These are phyloP conservation scores for Drosophila pseudoobscura DNA, from an alignment of 1,140 invertebrate genomes.

Conservation along the genomic window DNA sequence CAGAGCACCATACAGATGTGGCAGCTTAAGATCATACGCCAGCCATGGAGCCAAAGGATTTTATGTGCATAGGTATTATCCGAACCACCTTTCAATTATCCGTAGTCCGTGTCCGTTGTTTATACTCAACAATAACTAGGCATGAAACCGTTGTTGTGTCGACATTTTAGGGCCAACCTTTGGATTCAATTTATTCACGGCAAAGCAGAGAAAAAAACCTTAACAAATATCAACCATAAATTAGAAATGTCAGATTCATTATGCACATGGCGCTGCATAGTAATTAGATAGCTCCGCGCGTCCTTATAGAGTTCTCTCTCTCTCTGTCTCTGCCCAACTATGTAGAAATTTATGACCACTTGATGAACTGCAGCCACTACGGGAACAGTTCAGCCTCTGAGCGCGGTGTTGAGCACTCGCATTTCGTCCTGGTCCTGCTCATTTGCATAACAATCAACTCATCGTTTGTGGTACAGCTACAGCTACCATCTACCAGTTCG, in stretches of 20 bases:
- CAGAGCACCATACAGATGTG: too few relatives aligned
- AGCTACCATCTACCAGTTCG: constrained; percentile 25
- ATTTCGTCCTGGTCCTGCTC: constrained; percentile 74
- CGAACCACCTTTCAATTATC: constrained; percentile 18
- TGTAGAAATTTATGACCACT: constrained; percentile 77
- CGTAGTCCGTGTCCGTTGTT: constrained; percentile 42
- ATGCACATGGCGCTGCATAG: constrained; percentile 80
- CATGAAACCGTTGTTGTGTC: constrained; percentile 77
- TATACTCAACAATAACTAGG: constrained; percentile 68
- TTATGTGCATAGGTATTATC: not conserved
- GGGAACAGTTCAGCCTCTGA: not conserved
- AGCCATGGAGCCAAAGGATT: not conserved
- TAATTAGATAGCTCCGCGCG: constrained; percentile 62
- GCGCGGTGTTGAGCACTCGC: constrained; percentile 37
- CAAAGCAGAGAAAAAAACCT: constrained; percentile 35
- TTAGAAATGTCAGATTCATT: constrained; percentile 80
- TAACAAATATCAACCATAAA: constrained; percentile 77
- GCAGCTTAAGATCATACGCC: too few relatives aligned
- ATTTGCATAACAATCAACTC: constrained; percentile 81
- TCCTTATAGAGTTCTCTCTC: constrained; percentile 21
- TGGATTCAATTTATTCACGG: constrained; percentile 55
- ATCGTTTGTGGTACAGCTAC: constrained; percentile 69
- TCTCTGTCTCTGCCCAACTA: constrained; percentile 28
- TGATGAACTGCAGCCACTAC: constrained; percentile 69
- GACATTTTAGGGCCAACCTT: constrained; percentile 70